Evolutionary conservation across 2,888 invertebrate species (phyloP), one percentile per base, ranked within the genome.

Genomic region (Drosophila fulvimacula): DNA sequence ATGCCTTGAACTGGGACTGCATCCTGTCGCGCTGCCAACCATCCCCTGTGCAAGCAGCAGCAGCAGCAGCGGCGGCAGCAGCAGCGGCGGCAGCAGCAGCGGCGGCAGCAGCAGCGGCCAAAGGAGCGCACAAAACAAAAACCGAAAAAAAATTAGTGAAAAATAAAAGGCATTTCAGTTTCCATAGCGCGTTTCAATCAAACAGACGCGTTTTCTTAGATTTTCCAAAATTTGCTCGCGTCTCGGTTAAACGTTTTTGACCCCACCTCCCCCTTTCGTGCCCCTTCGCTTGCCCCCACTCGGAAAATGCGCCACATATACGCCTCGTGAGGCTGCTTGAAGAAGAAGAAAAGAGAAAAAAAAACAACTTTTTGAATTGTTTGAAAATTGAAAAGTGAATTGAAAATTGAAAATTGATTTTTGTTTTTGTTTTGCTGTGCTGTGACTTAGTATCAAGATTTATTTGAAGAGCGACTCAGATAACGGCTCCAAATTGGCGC

Each of bases 401-500:
- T 15, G 21, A 9, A 19, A 30, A 30, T 30, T 19, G n/a, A 10
- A 15, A 9, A 9, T 17, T 44, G 10, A 44, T 64, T 32, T 65
- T 21, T 55, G 27, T 32, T 44, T 30, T 62, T 62, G 32, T 42
- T 32, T 10, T 38, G 30, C 34, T 32, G 59, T 57, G 58, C 30
- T 57, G n/a, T 34, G 46, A 75, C 56, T 42, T 53, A 42, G 52
- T 38, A 51, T 68, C 89, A 90, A 86, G 39, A 90, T 90, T 90
- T 90, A 83, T 75, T 73, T 90, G 32, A 88, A 85, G 82, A 75
- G 79, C 69, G 70, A 76, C 57, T 65, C 59, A 51, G 71, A 81
- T 32, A 79, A 88, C 91, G 87, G 91, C 91, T 81, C 81, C 88
- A 91, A 87, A 76, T 89, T 91, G 91, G 91, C 91, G 90, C 91